These are phyloP conservation scores for Agonopterix alstromeriana DNA, from an alignment of 2,888 invertebrate species.

Conservation along the genomic window DNA sequence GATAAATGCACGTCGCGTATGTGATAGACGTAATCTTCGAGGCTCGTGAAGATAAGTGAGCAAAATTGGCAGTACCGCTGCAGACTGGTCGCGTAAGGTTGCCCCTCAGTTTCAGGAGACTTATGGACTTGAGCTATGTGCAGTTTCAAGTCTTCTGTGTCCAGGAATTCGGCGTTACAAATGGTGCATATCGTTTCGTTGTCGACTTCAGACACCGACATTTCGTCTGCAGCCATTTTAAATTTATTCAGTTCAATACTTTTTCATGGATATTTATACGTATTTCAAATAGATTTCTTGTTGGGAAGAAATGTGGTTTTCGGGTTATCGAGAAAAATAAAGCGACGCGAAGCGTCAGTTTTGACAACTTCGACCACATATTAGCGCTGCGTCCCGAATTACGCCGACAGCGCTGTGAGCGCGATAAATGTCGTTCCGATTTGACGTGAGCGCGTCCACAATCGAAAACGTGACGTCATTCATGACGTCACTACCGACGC, in stretches of 20 bases:
- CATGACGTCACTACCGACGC: too few species aligned
- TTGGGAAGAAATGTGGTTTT: too few species aligned
- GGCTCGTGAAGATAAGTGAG: conserved; percentile 18
- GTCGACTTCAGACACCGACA: conserved; percentile 9
- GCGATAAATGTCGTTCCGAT: too few species aligned
- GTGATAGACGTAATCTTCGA: conserved; percentile 37
- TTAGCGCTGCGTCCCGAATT: too few species aligned
- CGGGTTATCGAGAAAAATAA: too few species aligned
- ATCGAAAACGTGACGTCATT: too few species aligned
- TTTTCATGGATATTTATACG: background rate
- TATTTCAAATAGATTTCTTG: background rate
- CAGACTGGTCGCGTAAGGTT: conserved; percentile 5
- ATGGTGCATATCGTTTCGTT: conserved; percentile 37
- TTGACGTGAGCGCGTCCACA: too few species aligned
- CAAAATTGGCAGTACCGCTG: conserved; percentile 39
- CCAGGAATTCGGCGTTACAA: conserved; percentile 53
- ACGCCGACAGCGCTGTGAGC: too few species aligned
- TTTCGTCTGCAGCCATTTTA: background rate
- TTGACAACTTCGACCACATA: too few species aligned
- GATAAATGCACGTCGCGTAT: conserved; percentile 37
- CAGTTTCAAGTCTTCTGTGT: conserved; percentile 40
- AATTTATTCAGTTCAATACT: background rate
- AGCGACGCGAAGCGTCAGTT: too few species aligned
- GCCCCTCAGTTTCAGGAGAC: too few species aligned
- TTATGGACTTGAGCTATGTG: conserved; percentile 45